phyloP scores from a whole-genome alignment of 2,888 invertebrate genomes.

The Eristalis pertinax region DNA sequence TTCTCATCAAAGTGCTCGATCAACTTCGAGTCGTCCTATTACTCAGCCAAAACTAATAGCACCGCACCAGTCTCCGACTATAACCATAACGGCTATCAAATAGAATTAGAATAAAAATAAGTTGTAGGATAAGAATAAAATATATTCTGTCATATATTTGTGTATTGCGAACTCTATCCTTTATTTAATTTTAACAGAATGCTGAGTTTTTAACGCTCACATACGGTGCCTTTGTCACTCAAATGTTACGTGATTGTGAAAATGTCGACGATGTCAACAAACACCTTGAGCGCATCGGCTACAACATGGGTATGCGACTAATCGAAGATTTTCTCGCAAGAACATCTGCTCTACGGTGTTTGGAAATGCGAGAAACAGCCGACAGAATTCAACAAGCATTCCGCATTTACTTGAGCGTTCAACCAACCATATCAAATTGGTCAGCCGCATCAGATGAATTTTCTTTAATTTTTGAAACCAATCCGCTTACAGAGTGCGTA shows the following conservation, averaged over 20 bases:
- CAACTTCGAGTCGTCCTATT: slow-evolving; percentile 54
- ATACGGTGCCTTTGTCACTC: slow-evolving; percentile 98
- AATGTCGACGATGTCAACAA: slow-evolving; percentile 99
- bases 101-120: slow-evolving; percentile 65
- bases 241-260: slow-evolving; percentile 97
- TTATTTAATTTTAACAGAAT: slow-evolving; percentile 84
- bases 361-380: slow-evolving; percentile 98
- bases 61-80: slow-evolving; percentile 79
- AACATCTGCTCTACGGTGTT: slow-evolving; percentile 93
- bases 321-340: slow-evolving; percentile 99
- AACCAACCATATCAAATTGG: slow-evolving; percentile 97
- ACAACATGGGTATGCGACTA: slow-evolving; percentile 98
- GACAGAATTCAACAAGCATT: slow-evolving; percentile 94
- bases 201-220: slow-evolving; percentile 98
- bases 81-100: slow-evolving; percentile 81
- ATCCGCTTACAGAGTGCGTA: slow-evolving; percentile 98
- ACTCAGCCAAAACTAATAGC: slow-evolving; percentile 80
- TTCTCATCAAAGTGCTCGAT: slow-evolving; percentile 57
- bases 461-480: slow-evolving; percentile 95
- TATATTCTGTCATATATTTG: slow-evolving; percentile 21
- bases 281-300: slow-evolving; percentile 96
- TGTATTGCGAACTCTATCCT: slow-evolving; percentile 15
- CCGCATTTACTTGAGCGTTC: slow-evolving; percentile 92
- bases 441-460: slow-evolving; percentile 97
- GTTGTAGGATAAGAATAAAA: slow-evolving; percentile 65